phyloP scores from a whole-genome alignment of 2,888 invertebrate species.

The Drosophila suboccidentalis region DNA sequence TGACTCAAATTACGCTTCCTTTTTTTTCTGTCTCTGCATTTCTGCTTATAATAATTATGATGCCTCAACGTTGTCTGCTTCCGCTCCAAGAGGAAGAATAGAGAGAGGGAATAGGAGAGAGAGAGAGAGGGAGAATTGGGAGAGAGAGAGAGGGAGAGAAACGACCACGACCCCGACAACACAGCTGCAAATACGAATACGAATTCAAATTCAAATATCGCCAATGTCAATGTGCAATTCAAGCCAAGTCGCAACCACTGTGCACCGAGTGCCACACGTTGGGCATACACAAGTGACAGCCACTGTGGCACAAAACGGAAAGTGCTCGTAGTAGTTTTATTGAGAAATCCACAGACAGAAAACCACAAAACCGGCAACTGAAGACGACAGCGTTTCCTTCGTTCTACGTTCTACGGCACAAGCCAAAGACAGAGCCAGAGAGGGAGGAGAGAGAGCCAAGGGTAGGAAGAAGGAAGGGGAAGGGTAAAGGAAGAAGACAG shows the following conservation, averaged over 20 bases:
- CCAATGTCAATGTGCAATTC: constrained; percentile 59
- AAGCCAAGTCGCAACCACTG: constrained; percentile 25
- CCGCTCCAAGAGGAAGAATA: constrained; percentile 43
- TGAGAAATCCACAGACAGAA: constrained; percentile 64
- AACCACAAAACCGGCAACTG: constrained; percentile 38
- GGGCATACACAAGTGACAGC: constrained; percentile 70
- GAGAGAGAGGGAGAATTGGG: background rate
- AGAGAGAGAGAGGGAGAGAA: background rate
- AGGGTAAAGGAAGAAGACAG: background rate
- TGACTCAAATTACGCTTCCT: constrained; percentile 72
- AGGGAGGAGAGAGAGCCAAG: background rate
- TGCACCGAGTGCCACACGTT: constrained; percentile 54
- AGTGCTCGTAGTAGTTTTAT: constrained; percentile 73
- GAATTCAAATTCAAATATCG: constrained; percentile 22
- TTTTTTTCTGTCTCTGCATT: constrained; percentile 15
- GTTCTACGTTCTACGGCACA: constrained; percentile 30
- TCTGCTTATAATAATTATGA: constrained; percentile 66
- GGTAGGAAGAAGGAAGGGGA: too few relatives aligned
- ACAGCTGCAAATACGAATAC: constrained; percentile 65
- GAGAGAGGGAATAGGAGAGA: background rate
- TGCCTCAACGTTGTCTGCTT: constrained; percentile 57
- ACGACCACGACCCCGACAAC: constrained; percentile 37
- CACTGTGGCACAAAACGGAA: constrained; percentile 74
- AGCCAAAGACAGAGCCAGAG: constrained; percentile 27
- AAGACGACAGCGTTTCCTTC: constrained; percentile 16